A percentile compares a stretch with the other conserved stretches of the same genome.
These are phyloP conservation scores for Saccostrea cuccullata DNA, from an alignment of 1,140 invertebrate species.

Conservation along the genomic window DNA sequence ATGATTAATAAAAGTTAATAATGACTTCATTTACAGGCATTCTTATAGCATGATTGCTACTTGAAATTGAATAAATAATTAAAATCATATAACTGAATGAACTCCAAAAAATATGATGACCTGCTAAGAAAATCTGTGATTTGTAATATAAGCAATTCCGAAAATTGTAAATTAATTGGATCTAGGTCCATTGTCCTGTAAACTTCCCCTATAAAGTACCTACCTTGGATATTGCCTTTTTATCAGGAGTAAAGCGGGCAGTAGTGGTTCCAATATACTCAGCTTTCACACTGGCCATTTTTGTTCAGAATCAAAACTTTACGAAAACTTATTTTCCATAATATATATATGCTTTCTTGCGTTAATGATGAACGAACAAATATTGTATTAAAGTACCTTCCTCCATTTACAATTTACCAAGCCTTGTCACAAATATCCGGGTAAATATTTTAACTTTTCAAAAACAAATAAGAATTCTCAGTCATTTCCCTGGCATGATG, in stretches of 20 bases:
- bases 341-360: not conserved
- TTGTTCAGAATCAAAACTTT: not conserved
- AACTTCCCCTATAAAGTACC: not conserved
- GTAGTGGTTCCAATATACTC: constrained; percentile 10
- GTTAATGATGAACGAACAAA: not conserved
- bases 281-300: constrained; percentile 4
- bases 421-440: not conserved
- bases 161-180: too few species aligned
- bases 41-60: too few species aligned
- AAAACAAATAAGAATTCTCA: constrained; percentile 7
- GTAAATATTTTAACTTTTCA: constrained; percentile 20
- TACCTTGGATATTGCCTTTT: constrained; percentile 20
- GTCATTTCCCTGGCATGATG: not conserved
- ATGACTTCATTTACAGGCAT: too few species aligned
- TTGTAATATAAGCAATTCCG: too few species aligned
- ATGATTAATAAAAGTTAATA: too few species aligned
- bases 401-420: not conserved
- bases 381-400: not conserved
- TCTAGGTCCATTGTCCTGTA: too few species aligned
- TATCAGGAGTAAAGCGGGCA: not conserved
- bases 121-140: too few species aligned
- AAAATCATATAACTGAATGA: too few species aligned
- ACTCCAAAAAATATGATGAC: too few species aligned
- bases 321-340: not conserved
- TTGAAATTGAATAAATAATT: too few species aligned